Evolutionary conservation across 2,888 invertebrate genomes (phyloP), one percentile per base, ranked within the genome.

Genomic region (Arctia plantaginis): DNA sequence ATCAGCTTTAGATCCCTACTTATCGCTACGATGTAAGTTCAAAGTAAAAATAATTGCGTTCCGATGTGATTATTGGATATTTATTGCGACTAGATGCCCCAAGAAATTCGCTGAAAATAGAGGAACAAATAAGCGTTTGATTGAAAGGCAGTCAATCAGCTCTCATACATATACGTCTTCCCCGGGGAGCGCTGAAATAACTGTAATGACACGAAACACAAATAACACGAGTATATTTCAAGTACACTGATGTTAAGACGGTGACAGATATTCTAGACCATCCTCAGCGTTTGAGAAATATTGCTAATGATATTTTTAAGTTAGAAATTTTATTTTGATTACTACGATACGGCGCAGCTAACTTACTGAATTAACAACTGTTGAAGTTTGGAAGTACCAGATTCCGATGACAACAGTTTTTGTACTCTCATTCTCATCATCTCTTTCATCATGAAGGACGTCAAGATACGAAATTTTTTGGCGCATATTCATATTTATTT

Each of bases 161-260:
- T 73, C 73, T 69, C 41, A 73, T 73, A 65, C 47, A 71, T 30
- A 44, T 35, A 47, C n/a, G 68, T 65, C 65, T 69, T 33, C 64
- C 55, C 66, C 70, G 72, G 73, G 74, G 74, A 72, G 66, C 41
- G 68, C 67, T 77, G 51, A 72, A 74, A 81, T 73, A 77, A 72
- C 55, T 51, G 67, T 71, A 74, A 76, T 67, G 66, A 64, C 71
- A 79, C 72, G 72, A 80, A 77, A 74, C 35, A 55, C 72, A 78
- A 78, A 81, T 75, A 77, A 69, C 64, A 65, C 44, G 41, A 55
- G 67, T 68, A 71, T 69, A 47, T 73, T 73, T 75, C 69, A 70
- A 66, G 73, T 77, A 72, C 74, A 78, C 30, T 68, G 18, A 66
- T 71, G 67, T 70, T 74, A 65, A 39, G 64, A 66, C 44, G 62